Conservation (phyloP, 2,797 vertebrate genomes). For the Galago senegalensis region DNA sequence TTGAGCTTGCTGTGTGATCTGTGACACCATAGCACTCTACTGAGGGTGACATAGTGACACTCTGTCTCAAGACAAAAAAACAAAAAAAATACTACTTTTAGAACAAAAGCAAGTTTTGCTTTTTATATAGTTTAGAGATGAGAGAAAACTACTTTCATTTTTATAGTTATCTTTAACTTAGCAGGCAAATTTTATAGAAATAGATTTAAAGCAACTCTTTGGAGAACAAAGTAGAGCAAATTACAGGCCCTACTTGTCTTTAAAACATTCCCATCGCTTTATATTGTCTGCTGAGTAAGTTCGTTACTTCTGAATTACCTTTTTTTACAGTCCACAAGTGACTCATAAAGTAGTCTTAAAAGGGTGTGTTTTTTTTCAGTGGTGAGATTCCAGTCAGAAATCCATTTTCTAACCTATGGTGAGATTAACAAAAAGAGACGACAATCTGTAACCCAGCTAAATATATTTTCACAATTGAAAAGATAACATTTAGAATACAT, state of each 20-base stretch:
- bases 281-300: background rate
- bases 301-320: slow-evolving; percentile 90
- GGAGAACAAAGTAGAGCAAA: slow-evolving; percentile 50
- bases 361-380: slow-evolving; percentile 98
- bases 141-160: slow-evolving; percentile 66
- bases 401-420: slow-evolving; percentile 97
- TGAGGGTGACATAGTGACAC: too few relatives aligned
- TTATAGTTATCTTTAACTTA: slow-evolving; percentile 50
- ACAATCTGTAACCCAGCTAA: background rate
- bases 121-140: slow-evolving; percentile 32
- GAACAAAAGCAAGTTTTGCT: slow-evolving; percentile 69
- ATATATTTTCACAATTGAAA: slow-evolving; percentile 4
- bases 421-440: slow-evolving; percentile 55
- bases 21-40: too few relatives aligned
- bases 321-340: slow-evolving; percentile 98
- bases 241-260: slow-evolving; percentile 35
- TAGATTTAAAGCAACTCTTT: slow-evolving; percentile 9
- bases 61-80: too few relatives aligned
- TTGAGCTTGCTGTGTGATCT: too few relatives aligned
- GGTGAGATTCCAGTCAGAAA: slow-evolving; percentile 97
- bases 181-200: slow-evolving; percentile 27
- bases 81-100: slow-evolving; percentile 5
- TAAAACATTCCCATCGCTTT: background rate
- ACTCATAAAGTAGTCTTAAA: slow-evolving; percentile 97
- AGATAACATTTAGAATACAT: background rate